Base-by-base conservation (phyloP, 2,113 vertebrate species). In the Megaptera novaeangliae region DNA sequence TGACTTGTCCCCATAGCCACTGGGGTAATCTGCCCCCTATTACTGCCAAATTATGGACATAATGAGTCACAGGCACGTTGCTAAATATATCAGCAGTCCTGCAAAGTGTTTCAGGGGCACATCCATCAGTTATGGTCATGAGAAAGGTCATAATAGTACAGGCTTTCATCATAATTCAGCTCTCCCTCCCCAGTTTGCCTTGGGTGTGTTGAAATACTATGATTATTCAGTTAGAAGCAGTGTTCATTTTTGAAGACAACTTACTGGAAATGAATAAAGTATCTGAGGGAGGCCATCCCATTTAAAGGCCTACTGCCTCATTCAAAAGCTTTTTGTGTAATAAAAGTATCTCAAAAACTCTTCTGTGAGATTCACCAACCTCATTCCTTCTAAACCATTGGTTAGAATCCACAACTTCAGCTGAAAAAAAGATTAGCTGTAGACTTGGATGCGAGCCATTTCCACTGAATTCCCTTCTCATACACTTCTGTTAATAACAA, bases 261-360 rank as follows among this genome's bases (percentile, higher is more conserved):
- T 97, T 98, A 96, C 97, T 97, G 97, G 97, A 96, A 98, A 91
- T 95, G 71, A 94, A 81, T 82, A 81, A 81, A 96, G 81, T 96
- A 86, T 91, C 92, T 69, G 71, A 92, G 23, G 44, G 68, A 94
- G 86, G 66, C 88, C 41, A 63, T 80, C 44, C 78, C 75, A 88
- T 83, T 92, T 82, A 57, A 94, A 96, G 41, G 34, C 74, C 87
- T 34, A 81, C 72, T 95, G 81, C 90, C 41, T 95, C 74, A 92
- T 75, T 98, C 96, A 98, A 98, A 97, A 97, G 95, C 92, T 90
- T 96, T 94, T 95, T 98, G 96, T 98, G 18, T 96, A 88, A 69
- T 91, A 68, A 93, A 88, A 95, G 71, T 78, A 69, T 97, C 66
- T 94, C 95, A 82, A 95, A 97, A 94, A 95, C 75, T 89, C 89